Evolutionary conservation across 2,797 vertebrate genomes (phyloP).

Genomic region (Silurus lanzhouensis): DNA sequence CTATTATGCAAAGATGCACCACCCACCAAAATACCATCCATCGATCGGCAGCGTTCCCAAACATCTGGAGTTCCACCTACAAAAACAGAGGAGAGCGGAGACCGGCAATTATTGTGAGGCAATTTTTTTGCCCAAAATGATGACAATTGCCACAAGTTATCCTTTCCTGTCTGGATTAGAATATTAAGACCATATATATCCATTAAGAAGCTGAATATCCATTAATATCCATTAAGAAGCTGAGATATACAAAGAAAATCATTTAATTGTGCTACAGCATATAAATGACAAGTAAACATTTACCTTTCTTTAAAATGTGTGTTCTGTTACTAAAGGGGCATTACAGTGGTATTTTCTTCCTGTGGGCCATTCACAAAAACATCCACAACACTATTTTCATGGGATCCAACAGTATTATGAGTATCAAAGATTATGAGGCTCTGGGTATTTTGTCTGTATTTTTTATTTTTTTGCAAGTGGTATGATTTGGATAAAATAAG

Average conservation of each 20-base stretch:
- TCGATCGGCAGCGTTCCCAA: conserved; percentile 60
- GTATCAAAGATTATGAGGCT: neutral
- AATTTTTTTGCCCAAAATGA: neutral
- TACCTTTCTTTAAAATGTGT: neutral
- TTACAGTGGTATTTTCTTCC: neutral
- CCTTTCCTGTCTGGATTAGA: neutral
- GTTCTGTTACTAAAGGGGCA: neutral
- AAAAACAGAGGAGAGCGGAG: conserved; percentile 34
- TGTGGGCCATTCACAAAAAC: neutral
- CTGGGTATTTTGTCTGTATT: neutral
- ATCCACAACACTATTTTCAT: neutral
- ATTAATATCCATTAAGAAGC: neutral
- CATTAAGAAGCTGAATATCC: neutral
- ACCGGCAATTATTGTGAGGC: neutral
- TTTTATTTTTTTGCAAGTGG: neutral
- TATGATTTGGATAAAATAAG: neutral
- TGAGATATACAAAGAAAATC: neutral
- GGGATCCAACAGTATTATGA: neutral
- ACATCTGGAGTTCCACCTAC: conserved; percentile 73
- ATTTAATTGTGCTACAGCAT: neutral
- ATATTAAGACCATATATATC: neutral
- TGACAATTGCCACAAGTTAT: neutral
- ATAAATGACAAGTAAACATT: neutral
- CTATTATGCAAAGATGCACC: conserved; percentile 66
- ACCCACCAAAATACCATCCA: conserved; percentile 66